phyloP scores from a whole-genome alignment of 2,888 invertebrate genomes.

The Latrodectus hesperus region DNA sequence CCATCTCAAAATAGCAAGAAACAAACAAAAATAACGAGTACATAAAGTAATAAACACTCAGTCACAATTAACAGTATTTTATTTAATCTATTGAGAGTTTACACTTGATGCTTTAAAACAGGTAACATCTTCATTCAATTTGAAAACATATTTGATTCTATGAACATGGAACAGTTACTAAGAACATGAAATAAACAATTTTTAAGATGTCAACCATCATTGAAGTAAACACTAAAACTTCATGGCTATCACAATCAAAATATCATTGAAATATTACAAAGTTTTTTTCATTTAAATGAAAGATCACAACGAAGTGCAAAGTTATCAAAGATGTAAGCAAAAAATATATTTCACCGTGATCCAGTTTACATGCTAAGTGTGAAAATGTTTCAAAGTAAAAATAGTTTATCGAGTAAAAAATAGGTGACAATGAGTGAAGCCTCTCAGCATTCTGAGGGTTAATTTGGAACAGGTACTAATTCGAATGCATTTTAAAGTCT shows the following conservation, averaged over 20 bases:
- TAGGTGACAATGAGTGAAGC: too few relatives aligned
- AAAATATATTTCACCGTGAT: conserved; percentile 1
- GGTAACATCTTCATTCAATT: conserved; percentile 35
- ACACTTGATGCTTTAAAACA: conserved; percentile 51
- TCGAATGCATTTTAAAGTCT: too few relatives aligned
- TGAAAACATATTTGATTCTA: conserved; percentile 39
- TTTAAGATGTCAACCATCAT: conserved; percentile 27
- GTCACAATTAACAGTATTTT: conserved; percentile 63
- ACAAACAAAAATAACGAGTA: too few relatives aligned
- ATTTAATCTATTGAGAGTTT: conserved; percentile 58
- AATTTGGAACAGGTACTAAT: too few relatives aligned
- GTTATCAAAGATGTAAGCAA: conserved; percentile 1
- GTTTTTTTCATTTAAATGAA: background rate
- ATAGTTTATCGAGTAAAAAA: too few relatives aligned
- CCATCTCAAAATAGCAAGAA: too few relatives aligned
- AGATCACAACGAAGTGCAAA: background rate
- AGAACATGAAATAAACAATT: conserved; percentile 16
- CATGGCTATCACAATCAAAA: conserved; percentile 9
- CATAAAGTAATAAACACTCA: background rate
- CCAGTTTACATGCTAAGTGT: too few relatives aligned
- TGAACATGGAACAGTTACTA: conserved; percentile 49
- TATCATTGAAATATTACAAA: conserved; percentile 5
- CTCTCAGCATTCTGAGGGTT: too few relatives aligned
- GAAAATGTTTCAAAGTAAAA: too few relatives aligned
- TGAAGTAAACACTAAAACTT: conserved; percentile 20